phyloP scores from a whole-genome alignment of 2,888 invertebrate genomes.

The Oligia latruncula region DNA sequence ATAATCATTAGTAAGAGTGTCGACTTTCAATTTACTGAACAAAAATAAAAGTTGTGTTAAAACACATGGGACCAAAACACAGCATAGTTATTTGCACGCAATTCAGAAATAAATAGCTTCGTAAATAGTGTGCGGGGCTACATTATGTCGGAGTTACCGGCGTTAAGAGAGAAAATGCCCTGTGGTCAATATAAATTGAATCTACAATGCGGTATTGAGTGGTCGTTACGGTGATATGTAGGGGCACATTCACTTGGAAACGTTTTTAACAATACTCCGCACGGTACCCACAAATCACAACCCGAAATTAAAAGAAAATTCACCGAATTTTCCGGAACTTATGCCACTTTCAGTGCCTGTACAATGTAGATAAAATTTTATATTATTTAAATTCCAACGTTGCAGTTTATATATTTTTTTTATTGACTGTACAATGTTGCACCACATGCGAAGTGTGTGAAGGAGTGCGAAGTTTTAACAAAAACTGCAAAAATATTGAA shows the following conservation, averaged over 20 bases:
- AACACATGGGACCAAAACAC: conserved; percentile 49
- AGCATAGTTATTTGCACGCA: conserved; percentile 63
- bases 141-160: conserved; percentile 66
- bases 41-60: conserved; percentile 46
- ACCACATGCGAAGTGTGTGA: background rate
- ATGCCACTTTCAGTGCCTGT: background rate
- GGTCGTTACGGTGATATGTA: conserved; percentile 84
- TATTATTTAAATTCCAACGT: conserved; percentile 3
- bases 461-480: conserved; percentile 29
- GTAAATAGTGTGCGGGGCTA: conserved; percentile 71
- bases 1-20: conserved; percentile 57
- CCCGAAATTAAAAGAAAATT: conserved; percentile 30
- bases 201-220: conserved; percentile 82
- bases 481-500: conserved; percentile 48
- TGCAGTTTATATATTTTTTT: conserved; percentile 7
- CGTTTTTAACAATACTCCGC: conserved; percentile 68
- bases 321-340: background rate
- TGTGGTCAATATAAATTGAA: conserved; percentile 85
- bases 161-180: conserved; percentile 79
- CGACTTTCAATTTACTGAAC: conserved; percentile 50
- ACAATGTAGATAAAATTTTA: conserved; percentile 23
- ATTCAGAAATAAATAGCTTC: conserved; percentile 78
- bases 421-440: conserved; percentile 15
- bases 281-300: conserved; percentile 61
- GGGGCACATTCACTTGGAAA: conserved; percentile 70